A percentile compares a stretch with the other conserved stretches of the same genome.
Evolutionary conservation across 1,140 invertebrate genomes (phyloP).

Genomic region (Radopholus similis): DNA sequence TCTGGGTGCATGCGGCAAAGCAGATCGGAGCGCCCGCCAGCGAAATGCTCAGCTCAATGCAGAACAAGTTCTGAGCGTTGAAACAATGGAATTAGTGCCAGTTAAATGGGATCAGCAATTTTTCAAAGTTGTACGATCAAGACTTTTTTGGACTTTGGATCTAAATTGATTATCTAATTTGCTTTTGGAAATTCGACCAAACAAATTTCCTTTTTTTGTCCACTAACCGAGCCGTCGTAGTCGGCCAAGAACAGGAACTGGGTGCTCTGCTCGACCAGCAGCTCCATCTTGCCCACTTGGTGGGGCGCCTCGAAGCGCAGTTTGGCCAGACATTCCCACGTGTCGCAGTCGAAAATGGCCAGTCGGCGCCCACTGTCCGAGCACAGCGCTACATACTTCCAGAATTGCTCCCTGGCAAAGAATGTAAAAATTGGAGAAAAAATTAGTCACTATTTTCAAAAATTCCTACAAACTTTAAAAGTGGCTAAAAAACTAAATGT

Average conservation of each 20-base stretch:
- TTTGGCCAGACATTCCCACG: slow-evolving; percentile 34
- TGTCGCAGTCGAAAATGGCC: slow-evolving; percentile 36
- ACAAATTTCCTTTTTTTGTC: too few species aligned
- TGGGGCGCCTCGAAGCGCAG: slow-evolving; percentile 31
- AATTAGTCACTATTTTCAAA: not conserved
- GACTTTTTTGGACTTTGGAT: not conserved
- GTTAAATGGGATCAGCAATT: not conserved
- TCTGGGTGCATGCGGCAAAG: slow-evolving; percentile 34
- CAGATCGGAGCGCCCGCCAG: slow-evolving; percentile 17
- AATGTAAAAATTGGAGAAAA: not conserved
- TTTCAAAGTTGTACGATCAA: not conserved
- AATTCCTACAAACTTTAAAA: too few species aligned
- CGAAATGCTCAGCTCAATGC: slow-evolving; percentile 24
- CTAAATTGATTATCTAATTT: not conserved
- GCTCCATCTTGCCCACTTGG: slow-evolving; percentile 22
- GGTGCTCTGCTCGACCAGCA: slow-evolving; percentile 23
- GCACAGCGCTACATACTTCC: slow-evolving; percentile 34
- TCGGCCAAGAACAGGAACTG: slow-evolving; percentile 32
- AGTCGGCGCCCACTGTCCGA: slow-evolving; percentile 37
- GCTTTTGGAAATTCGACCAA: too few species aligned
- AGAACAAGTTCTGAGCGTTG: slow-evolving; percentile 35
- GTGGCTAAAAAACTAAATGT: slow-evolving; percentile 1
- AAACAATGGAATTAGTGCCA: not conserved
- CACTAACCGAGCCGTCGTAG: slow-evolving; percentile 30
- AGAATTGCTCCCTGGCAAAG: slow-evolving; percentile 25